phyloP scores from a whole-genome alignment of 1,140 invertebrate species.

The Oryctes rhinoceros region DNA sequence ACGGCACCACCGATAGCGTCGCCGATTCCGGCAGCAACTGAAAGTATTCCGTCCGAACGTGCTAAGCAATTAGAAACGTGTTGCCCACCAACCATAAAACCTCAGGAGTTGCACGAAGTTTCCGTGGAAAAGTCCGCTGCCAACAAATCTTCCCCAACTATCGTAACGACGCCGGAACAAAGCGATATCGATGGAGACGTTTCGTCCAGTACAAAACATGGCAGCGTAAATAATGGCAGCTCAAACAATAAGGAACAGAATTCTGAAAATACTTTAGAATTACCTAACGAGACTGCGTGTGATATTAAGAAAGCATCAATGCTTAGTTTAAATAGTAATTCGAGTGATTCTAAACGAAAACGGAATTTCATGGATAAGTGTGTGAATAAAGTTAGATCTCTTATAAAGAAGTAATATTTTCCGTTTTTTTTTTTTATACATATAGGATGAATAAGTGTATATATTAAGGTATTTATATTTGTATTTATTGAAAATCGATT shows the following conservation, averaged over 20 bases:
- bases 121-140: conserved; percentile 48
- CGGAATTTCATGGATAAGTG: conserved; percentile 81
- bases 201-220: not conserved
- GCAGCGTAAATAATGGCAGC: conserved; percentile 41
- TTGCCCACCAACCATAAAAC: not conserved
- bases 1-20: conserved; percentile 43
- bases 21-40: conserved; percentile 40
- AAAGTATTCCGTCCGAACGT: conserved; percentile 46
- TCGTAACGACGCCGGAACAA: not conserved
- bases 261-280: conserved; percentile 38
- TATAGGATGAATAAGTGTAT: conserved; percentile 35
- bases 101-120: conserved; percentile 24
- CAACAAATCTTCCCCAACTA: not conserved
- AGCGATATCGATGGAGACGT: not conserved
- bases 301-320: conserved; percentile 59
- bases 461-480: not conserved
- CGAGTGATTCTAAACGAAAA: conserved; percentile 66
- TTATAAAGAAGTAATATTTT: conserved; percentile 69
- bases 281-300: conserved; percentile 44
- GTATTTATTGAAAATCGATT: not conserved
- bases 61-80: conserved; percentile 3
- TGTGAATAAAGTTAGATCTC: conserved; percentile 78
- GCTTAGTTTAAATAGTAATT: conserved; percentile 51
- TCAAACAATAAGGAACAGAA: conserved; percentile 45
- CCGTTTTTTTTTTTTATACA: conserved; percentile 30